phyloP scores from a whole-genome alignment of 2,888 invertebrate genomes.

The Tetheella fluctuosa region DNA sequence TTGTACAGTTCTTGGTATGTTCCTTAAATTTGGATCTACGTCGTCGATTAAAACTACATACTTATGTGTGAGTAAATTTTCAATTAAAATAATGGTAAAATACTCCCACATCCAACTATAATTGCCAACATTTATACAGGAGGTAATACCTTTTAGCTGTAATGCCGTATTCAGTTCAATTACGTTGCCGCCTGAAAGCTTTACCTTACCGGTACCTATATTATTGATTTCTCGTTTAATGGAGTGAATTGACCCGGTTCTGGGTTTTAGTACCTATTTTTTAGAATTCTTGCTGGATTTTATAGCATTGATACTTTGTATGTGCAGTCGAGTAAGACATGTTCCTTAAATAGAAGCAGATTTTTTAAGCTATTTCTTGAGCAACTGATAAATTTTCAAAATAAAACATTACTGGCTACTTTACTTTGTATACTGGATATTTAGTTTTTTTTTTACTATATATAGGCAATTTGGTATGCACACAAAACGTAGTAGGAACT shows the following conservation, averaged over 20 bases:
- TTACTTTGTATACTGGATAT: too few relatives aligned
- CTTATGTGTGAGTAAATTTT: too few relatives aligned
- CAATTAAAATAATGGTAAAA: neutral
- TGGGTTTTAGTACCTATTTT: conserved; percentile 25
- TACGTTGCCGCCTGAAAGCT: conserved; percentile 45
- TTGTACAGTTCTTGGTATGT: too few relatives aligned
- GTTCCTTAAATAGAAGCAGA: too few relatives aligned
- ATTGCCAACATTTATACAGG: conserved; percentile 12
- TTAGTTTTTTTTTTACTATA: too few relatives aligned
- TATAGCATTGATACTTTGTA: neutral
- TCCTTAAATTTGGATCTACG: too few relatives aligned
- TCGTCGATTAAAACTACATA: too few relatives aligned
- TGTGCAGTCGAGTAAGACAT: neutral
- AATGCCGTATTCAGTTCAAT: conserved; percentile 45
- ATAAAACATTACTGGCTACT: too few relatives aligned
- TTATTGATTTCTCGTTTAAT: conserved; percentile 58
- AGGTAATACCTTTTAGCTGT: conserved; percentile 34
- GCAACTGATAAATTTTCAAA: too few relatives aligned
- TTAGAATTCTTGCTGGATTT: neutral
- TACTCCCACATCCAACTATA: neutral
- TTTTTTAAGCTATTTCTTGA: too few relatives aligned
- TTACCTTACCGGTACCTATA: conserved; percentile 39
- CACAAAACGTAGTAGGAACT: too few relatives aligned
- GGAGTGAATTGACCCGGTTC: conserved; percentile 52
- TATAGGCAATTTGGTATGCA: too few relatives aligned